Base-by-base conservation (phyloP, 2,888 invertebrate genomes). In the Nemapogon koenigi region DNA sequence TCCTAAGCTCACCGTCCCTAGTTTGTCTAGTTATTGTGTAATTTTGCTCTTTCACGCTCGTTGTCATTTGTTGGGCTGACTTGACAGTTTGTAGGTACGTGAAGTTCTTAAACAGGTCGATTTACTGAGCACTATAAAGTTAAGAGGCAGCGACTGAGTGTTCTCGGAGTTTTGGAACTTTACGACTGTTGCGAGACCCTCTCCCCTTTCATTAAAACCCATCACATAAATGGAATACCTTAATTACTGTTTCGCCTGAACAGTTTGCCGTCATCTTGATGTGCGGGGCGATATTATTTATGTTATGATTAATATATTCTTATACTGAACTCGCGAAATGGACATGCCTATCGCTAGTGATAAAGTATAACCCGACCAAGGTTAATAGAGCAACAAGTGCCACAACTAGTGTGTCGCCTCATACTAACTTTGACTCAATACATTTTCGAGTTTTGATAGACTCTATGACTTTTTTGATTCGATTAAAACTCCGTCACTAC, bases 11-110 rank as follows among this genome's bases (percentile, higher is more conserved):
- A 41, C 25, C 13, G 19, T 27, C 40, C 47, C 48, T 43, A 37
- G 35, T 35, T 31, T 49, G 43, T 42, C 41, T 45, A 42, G 49
- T 60, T 42, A 55, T 61, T 61, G 56, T 62, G 59, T 57, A 59
- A 60, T 62, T 57, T 57, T 58, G 62, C 58, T 58, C 55, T 54
- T 68, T 68, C 68, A 65, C 56, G 60, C 54, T 59, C 52, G 44
- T 55, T 62, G 61, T 64, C 60, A 61, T 69, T 68, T 62, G 57
- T 64, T 49, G 47, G 47, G 53, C 57, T 66, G 63, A 63, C 61
- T 62, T 59, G 62, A 57, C 67, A 63, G 49, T 58, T 62, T 35
- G 17, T 27, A 25, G 15, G 35, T 35, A 17, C n/a, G n/a, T n/a
- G n/a, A n/a, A 33, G 29, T 15, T 40, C 40, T 32, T 37, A 25